Evolutionary conservation across 1,140 invertebrate species (phyloP).

Genomic region (Ostrea denselamellosa): DNA sequence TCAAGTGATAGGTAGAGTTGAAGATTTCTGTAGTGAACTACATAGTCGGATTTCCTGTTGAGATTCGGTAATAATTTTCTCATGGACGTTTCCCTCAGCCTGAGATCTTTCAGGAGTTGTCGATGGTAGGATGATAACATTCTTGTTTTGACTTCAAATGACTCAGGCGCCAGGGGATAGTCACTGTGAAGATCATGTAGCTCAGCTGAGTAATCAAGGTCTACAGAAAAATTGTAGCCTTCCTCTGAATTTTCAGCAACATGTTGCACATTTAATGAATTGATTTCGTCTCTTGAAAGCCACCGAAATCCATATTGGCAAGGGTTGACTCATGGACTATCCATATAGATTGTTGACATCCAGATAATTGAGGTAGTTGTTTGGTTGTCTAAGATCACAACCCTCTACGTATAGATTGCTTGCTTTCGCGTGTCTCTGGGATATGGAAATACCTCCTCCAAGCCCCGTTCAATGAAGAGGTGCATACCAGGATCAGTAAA

Average conservation of each 20-base stretch:
- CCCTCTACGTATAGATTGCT: background rate
- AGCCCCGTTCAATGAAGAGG: background rate
- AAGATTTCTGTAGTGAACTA: slow-evolving; percentile 51
- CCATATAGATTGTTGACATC: slow-evolving; percentile 73
- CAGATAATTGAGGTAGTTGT: too few species aligned
- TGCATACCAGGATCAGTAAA: background rate
- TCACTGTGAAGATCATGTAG: slow-evolving; percentile 81
- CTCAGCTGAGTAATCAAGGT: slow-evolving; percentile 70
- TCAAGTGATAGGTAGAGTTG: background rate
- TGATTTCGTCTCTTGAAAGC: slow-evolving; percentile 43
- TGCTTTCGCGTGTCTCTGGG: background rate
- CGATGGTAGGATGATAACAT: slow-evolving; percentile 1
- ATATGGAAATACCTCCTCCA: background rate
- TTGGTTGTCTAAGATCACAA: background rate
- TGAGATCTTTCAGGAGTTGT: background rate
- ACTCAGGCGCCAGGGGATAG: slow-evolving; percentile 78
- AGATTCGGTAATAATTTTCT: slow-evolving; percentile 53
- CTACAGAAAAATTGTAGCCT: slow-evolving; percentile 80
- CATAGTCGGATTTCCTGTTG: slow-evolving; percentile 46
- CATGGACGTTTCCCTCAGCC: background rate
- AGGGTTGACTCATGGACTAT: slow-evolving; percentile 59
- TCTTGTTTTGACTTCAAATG: background rate
- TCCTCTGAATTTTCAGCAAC: background rate
- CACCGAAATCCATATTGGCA: slow-evolving; percentile 75
- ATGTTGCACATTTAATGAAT: background rate